Evolutionary conservation across 1,140 invertebrate genomes (phyloP).

Genomic region (Lordiphosa mommai): DNA sequence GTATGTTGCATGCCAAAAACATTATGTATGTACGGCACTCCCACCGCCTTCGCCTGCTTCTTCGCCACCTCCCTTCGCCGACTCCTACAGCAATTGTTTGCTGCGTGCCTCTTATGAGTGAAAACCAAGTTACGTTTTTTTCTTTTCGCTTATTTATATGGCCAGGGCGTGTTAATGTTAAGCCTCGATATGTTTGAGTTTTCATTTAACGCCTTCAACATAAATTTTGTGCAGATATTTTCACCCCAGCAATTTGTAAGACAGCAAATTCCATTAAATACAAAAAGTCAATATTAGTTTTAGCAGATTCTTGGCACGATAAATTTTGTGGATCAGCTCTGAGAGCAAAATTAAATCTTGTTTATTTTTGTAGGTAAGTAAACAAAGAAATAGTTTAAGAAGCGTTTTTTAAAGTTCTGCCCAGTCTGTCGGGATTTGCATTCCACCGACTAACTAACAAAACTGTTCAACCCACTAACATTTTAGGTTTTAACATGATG

Average conservation of each 20-base stretch:
- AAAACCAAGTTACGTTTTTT: conserved; percentile 32
- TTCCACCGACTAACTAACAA: no score
- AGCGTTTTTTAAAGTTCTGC: no score
- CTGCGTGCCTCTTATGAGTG: conserved; percentile 37
- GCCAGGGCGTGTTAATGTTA: conserved; percentile 23
- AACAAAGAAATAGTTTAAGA: no score
- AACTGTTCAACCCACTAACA: no score
- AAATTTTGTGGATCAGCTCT: no score
- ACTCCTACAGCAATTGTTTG: conserved; percentile 6
- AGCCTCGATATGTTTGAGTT: conserved; percentile 30
- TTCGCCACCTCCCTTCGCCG: not conserved
- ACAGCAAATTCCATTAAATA: not conserved
- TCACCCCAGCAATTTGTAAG: conserved; percentile 4
- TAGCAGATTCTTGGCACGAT: not conserved
- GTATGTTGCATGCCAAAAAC: conserved; percentile 39
- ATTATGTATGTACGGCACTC: conserved; percentile 55
- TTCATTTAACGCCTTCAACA: conserved; percentile 33
- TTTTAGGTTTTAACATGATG: no score
- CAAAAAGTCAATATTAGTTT: not conserved
- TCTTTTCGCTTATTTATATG: conserved; percentile 2
- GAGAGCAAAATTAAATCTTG: no score
- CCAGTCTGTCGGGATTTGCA: no score
- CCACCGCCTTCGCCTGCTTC: conserved; percentile 1
- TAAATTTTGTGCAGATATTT: conserved; percentile 2
- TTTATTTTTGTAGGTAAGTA: no score